Evolutionary conservation across 2,797 vertebrate species (phyloP).

Genomic region (Sebastiscus albofasciatus): DNA sequence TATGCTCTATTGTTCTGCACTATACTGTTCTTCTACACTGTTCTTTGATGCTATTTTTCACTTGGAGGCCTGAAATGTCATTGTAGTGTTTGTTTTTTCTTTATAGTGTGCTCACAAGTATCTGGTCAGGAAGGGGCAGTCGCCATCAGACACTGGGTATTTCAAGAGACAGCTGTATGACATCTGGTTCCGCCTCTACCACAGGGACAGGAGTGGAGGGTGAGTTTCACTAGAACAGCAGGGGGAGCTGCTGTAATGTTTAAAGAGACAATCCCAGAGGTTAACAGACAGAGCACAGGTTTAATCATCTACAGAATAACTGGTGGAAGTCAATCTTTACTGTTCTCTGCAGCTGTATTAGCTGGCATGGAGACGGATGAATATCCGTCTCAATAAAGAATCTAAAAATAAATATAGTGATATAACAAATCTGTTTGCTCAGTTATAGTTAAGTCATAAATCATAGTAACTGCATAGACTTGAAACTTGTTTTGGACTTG

Average conservation of each 20-base stretch:
- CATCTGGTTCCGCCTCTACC: slow-evolving; percentile 91
- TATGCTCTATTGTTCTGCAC: background rate
- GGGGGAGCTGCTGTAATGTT: slow-evolving; percentile 3
- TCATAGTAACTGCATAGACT: background rate
- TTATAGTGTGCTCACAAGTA: slow-evolving; percentile 84
- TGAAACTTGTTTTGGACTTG: no score
- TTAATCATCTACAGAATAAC: background rate
- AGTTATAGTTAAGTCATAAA: background rate
- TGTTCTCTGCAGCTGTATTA: no score
- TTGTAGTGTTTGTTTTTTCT: background rate
- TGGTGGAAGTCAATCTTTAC: no score
- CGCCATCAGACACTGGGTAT: slow-evolving; percentile 69
- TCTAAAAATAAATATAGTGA: background rate
- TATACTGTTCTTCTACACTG: background rate
- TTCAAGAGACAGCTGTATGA: slow-evolving; percentile 88
- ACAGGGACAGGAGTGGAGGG: slow-evolving; percentile 81
- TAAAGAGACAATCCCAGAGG: background rate
- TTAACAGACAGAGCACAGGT: background rate
- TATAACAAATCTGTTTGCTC: background rate
- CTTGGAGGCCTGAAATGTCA: background rate
- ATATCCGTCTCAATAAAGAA: background rate
- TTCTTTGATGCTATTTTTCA: background rate
- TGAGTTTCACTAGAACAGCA: slow-evolving; percentile 68
- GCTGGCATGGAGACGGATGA: background rate
- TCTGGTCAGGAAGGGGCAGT: slow-evolving; percentile 81